Conservation (phyloP, 2,888 invertebrate genomes). For the Drosophila kambysellisi region DNA sequence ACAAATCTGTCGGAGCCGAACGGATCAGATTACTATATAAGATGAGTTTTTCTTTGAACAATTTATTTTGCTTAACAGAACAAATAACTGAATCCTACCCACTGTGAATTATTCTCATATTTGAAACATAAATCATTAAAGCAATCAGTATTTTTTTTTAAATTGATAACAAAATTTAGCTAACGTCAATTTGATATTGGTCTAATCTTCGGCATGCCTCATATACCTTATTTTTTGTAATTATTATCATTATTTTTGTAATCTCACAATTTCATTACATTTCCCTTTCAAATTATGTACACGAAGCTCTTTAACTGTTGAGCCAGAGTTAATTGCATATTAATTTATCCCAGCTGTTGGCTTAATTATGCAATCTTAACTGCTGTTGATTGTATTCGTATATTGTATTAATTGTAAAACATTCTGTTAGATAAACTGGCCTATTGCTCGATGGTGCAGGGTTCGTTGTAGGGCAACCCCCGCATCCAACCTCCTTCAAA, state of each 20-base stretch:
- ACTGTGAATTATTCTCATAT: background rate
- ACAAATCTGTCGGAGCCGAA: background rate
- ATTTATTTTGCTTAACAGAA: background rate
- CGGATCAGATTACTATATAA: background rate
- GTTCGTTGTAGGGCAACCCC: background rate
- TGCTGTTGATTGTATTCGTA: slow-evolving; percentile 1
- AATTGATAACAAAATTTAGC: background rate
- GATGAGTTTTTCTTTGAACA: background rate
- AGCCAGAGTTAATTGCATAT: background rate
- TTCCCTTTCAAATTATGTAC: background rate
- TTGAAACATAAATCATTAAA: background rate
- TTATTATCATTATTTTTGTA: background rate
- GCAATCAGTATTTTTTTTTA: background rate
- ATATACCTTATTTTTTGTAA: background rate
- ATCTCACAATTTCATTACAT: background rate
- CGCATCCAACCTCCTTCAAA: background rate
- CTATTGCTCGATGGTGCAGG: background rate
- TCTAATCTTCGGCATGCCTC: background rate
- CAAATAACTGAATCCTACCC: background rate
- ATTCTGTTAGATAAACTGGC: background rate
- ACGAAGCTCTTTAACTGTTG: background rate
- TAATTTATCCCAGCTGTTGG: background rate
- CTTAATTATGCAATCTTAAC: background rate
- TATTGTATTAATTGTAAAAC: slow-evolving; percentile 1
- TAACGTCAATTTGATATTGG: background rate